These are phyloP conservation scores for Baryphthengus martii DNA, from an alignment of 2,113 vertebrate genomes.

Conservation along the genomic window DNA sequence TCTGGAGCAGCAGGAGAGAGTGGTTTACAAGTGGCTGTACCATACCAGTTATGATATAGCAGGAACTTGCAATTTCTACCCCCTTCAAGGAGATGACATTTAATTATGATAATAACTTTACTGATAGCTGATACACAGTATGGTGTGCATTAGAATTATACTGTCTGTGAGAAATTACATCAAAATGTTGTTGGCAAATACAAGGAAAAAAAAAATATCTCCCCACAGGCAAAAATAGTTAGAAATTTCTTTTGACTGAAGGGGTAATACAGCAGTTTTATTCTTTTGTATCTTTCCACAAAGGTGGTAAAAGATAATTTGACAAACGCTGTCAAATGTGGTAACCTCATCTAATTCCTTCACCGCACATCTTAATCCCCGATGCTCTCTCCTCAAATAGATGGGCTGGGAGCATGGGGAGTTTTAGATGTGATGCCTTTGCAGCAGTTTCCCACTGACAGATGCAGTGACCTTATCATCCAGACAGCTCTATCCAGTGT, in stretches of 20 bases:
- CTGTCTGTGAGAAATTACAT: conserved; percentile 43
- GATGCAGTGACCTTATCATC: conserved; percentile 76
- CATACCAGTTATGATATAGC: conserved; percentile 57
- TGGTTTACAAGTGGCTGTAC: conserved; percentile 64
- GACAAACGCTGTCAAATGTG: conserved; percentile 36
- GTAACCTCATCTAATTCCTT: conserved; percentile 41
- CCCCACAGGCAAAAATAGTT: background rate
- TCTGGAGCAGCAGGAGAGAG: conserved; percentile 69
- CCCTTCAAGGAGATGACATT: conserved; percentile 63
- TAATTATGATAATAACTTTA: conserved; percentile 71
- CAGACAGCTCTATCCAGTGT: conserved; percentile 60
- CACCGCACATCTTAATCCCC: conserved; percentile 44
- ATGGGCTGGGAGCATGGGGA: conserved; percentile 11
- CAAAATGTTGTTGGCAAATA: conserved; percentile 37
- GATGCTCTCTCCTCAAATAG: conserved; percentile 23
- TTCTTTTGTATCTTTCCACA: background rate
- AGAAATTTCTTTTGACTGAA: background rate
- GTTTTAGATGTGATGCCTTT: conserved; percentile 22
- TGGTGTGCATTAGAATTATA: conserved; percentile 56
- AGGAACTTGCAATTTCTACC: conserved; percentile 56
- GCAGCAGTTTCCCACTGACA: conserved; percentile 47
- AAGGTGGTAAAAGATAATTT: conserved; percentile 12
- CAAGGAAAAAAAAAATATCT: conserved; percentile 38
- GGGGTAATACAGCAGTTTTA: background rate
- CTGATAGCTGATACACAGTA: conserved; percentile 62